Base-by-base conservation (phyloP, 2,888 invertebrate genomes). In the Brenthis ino region DNA sequence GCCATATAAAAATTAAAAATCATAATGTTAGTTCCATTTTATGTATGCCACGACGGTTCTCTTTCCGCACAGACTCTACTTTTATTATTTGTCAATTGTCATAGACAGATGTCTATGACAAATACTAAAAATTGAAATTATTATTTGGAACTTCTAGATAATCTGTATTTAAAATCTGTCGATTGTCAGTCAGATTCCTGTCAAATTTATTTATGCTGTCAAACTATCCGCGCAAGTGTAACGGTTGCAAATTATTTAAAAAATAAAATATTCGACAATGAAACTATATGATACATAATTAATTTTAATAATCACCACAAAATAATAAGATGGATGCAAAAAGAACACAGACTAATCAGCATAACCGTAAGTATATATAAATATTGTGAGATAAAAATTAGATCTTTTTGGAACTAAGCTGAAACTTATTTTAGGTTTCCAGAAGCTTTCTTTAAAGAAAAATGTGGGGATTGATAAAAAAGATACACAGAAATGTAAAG, bases 361-460 rank as follows among this genome's bases (percentile, higher is more conserved):
- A 79, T 66, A 85, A 77, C 63, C 84, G 89, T 89, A 57, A 55
- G 63, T 63, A 47, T 20, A 53, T 50, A 55, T n/a, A 51, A 6
- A n/a, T 8, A 54, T 14, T n/a, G 20, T 4, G 43, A n/a, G 12
- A 51, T 37, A 8, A 2, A 24, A 16, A 43, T 6, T 47, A 51
- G 6, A 24, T 55, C 2, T 3, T 4, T 50, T 43, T 6, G 50
- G 53, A 54, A 57, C 37, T 13, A 24, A 51, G 8, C 28, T 24
- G 16, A 5, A 13, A 16, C 54, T 63, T 64, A 47, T 85, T 85
- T 66, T 78, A 93, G 93, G 86, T 12, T 88, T 86, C 77, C 66
- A 81, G 20, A 88, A 88, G 76, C 79, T 93, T 50, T 87, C 91
- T 6, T 67, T 92, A 65, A 92, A 87, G 82, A 93, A 90, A 82